A percentile compares a stretch with the other conserved stretches of the same genome.
Evolutionary conservation across 2,888 invertebrate species (phyloP).

Genomic region (Leucophora obtusa): DNA sequence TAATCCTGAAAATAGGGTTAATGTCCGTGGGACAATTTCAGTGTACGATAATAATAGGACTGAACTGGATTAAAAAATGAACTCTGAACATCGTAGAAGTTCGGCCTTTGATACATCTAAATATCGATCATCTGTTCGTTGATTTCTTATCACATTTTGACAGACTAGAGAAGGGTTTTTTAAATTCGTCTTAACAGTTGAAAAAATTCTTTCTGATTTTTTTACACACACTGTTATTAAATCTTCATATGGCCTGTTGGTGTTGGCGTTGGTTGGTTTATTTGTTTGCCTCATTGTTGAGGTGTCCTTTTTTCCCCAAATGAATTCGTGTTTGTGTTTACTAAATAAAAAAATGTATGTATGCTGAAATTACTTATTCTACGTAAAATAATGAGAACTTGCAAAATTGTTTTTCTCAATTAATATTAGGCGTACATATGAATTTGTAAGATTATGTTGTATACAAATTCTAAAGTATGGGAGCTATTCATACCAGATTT

Average conservation of each 20-base stretch:
- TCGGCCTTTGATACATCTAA: no score
- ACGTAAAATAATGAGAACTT: constrained; percentile 24
- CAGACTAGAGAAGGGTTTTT: background rate
- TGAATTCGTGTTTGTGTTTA: constrained; percentile 22
- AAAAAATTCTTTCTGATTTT: background rate
- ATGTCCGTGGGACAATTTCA: no score
- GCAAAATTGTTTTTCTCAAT: constrained; percentile 5
- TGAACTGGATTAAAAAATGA: no score
- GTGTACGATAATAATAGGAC: no score
- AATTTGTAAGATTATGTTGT: background rate
- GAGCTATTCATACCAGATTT: background rate
- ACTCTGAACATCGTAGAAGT: no score
- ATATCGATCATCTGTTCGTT: no score
- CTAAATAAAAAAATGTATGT: background rate
- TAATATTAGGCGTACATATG: background rate
- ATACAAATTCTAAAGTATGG: background rate
- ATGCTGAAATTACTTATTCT: background rate
- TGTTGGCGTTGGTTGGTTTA: constrained; percentile 18
- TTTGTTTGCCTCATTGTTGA: constrained; percentile 36
- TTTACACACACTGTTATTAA: constrained; percentile 21
- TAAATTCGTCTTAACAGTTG: background rate
- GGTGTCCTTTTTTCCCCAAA: constrained; percentile 44
- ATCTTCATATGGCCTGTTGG: constrained; percentile 18
- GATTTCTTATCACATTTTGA: no score
- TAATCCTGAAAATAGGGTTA: no score